phyloP scores from a whole-genome alignment of 1,140 invertebrate species.

The Drosophila setifemur region DNA sequence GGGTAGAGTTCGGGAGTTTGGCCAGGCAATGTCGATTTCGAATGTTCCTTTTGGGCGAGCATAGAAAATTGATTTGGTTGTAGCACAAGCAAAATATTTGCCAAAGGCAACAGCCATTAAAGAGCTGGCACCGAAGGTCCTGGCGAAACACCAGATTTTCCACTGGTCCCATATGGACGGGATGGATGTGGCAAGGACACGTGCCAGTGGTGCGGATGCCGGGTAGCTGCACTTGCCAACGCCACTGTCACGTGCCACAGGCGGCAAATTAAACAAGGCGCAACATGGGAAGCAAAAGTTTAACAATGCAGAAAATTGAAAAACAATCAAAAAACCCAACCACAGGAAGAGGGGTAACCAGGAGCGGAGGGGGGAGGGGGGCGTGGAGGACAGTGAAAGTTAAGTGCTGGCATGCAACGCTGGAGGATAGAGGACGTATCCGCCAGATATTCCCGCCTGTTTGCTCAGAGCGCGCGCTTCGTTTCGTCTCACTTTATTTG shows the following conservation, averaged over 20 bases:
- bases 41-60: conserved; percentile 65
- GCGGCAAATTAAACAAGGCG: conserved; percentile 72
- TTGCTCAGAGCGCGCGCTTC: conserved; percentile 59
- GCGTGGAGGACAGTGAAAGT: conserved; percentile 40
- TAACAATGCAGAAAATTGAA: conserved; percentile 82
- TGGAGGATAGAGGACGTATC: background rate
- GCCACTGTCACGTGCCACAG: conserved; percentile 61
- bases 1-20: conserved; percentile 4
- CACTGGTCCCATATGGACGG: background rate
- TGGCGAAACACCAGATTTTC: conserved; percentile 4
- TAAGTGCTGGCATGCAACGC: conserved; percentile 60
- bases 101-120: conserved; percentile 54
- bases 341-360: no score
- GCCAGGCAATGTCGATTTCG: conserved; percentile 51
- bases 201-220: conserved; percentile 29
- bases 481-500: conserved; percentile 75
- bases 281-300: conserved; percentile 57
- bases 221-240: conserved; percentile 56
- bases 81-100: conserved; percentile 71
- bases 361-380: background rate
- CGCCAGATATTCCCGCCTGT: conserved; percentile 13
- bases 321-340: conserved; percentile 72
- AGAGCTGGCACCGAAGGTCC: conserved; percentile 34
- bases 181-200: no score
- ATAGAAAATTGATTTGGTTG: conserved; percentile 75